These are phyloP conservation scores for Leptobrachium leishanense DNA, from an alignment of 2,113 vertebrate species.

Conservation along the genomic window DNA sequence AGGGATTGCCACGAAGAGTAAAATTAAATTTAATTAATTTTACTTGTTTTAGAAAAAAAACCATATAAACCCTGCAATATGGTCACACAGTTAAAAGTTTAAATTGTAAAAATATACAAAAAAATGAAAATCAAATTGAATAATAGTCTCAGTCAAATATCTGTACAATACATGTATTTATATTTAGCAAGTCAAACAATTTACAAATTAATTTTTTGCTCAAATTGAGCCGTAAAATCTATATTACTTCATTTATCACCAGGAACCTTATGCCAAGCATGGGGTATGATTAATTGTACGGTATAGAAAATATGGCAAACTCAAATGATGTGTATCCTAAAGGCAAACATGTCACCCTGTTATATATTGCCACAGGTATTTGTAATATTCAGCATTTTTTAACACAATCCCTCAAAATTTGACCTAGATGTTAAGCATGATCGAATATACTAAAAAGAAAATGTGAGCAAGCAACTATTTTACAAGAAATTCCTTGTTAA, in stretches of 20 bases:
- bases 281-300: slow-evolving; percentile 56
- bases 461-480: slow-evolving; percentile 1
- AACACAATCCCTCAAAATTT: slow-evolving; percentile 48
- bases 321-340: slow-evolving; percentile 53
- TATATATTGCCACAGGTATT: slow-evolving; percentile 56
- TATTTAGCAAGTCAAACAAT: too few relatives aligned
- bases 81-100: too few relatives aligned
- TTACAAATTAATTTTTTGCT: too few relatives aligned
- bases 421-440: slow-evolving; percentile 51
- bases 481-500: neutral
- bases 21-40: too few relatives aligned
- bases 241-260: slow-evolving; percentile 41
- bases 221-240: neutral
- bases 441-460: slow-evolving; percentile 2
- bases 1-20: too few relatives aligned
- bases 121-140: too few relatives aligned
- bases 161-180: too few relatives aligned
- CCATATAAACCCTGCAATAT: too few relatives aligned
- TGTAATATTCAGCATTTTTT: slow-evolving; percentile 57
- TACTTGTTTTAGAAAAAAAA: too few relatives aligned
- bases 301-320: slow-evolving; percentile 48
- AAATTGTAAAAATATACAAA: too few relatives aligned
- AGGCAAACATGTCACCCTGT: slow-evolving; percentile 58
- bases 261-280: slow-evolving; percentile 49
- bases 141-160: too few relatives aligned